Evolutionary conservation across 2,888 invertebrate species (phyloP).

Genomic region (Rhorus exstirpatorius): DNA sequence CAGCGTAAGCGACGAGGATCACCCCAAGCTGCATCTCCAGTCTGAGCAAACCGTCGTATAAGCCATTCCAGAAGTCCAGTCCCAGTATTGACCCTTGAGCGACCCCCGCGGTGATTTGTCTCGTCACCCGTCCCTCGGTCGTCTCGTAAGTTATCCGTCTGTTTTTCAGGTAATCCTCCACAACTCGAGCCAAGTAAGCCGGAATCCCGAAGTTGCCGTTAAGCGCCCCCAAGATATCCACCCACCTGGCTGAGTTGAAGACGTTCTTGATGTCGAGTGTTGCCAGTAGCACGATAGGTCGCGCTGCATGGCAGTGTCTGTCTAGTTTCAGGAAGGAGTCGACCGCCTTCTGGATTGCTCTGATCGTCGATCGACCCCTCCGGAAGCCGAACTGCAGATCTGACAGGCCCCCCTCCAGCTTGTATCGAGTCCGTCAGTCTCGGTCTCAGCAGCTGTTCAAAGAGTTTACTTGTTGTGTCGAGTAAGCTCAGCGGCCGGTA

Average conservation of each 20-base stretch:
- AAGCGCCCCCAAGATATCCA: constrained; percentile 54
- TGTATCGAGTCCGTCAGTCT: constrained; percentile 69
- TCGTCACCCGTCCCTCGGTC: constrained; percentile 11
- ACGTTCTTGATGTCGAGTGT: constrained; percentile 58
- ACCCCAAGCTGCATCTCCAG: constrained; percentile 56
- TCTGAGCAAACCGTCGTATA: constrained; percentile 66
- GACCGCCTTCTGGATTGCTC: constrained; percentile 59
- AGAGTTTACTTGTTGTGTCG: constrained; percentile 74
- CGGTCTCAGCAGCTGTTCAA: constrained; percentile 74
- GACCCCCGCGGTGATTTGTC: constrained; percentile 64
- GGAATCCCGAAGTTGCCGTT: constrained; percentile 45
- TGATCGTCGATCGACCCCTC: constrained; percentile 65
- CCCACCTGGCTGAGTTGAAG: constrained; percentile 18
- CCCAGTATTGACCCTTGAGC: constrained; percentile 70
- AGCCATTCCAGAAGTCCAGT: constrained; percentile 71
- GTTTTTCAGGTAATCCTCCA: constrained; percentile 66
- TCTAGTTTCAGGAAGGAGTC: constrained; percentile 25
- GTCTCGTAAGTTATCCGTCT: constrained; percentile 62
- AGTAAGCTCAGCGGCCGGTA: constrained; percentile 76
- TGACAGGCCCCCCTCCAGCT: constrained; percentile 22
- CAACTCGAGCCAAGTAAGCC: constrained; percentile 51
- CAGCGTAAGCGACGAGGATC: constrained; percentile 65
- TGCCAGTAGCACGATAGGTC: constrained; percentile 59
- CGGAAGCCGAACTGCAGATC: constrained; percentile 54
- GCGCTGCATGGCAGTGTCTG: constrained; percentile 21